Conservation (phyloP, 2,113 vertebrate species). For the Toxotes chatareus region DNA sequence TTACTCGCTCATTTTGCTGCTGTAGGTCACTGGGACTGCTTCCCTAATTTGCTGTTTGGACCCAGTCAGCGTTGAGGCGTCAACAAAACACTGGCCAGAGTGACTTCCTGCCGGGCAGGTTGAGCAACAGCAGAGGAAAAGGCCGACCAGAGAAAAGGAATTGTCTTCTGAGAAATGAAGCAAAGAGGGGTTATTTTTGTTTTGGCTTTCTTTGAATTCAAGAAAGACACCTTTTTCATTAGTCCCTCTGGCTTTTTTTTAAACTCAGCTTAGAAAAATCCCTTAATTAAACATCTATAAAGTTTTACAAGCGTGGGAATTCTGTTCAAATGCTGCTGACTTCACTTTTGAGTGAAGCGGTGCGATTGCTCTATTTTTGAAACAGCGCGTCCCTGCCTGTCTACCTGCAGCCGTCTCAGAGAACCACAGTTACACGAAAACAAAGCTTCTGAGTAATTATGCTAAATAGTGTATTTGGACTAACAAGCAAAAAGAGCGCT, state of each 20-base stretch:
- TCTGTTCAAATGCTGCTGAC: constrained; percentile 4
- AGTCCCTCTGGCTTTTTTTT: not conserved
- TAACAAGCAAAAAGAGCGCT: constrained; percentile 32
- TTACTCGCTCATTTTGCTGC: constrained; percentile 19
- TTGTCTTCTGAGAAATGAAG: not conserved
- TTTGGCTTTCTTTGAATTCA: not conserved
- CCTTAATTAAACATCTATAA: not conserved
- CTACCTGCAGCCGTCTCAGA: constrained; percentile 4
- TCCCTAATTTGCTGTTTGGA: constrained; percentile 44
- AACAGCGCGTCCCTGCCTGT: constrained; percentile 7
- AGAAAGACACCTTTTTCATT: not conserved
- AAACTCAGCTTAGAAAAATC: not conserved
- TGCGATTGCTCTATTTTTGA: not conserved
- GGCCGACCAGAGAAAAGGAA: constrained; percentile 9
- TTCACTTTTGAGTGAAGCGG: not conserved
- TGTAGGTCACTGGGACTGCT: constrained; percentile 20
- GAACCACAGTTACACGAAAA: constrained; percentile 20
- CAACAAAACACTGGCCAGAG: constrained; percentile 47
- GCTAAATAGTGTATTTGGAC: constrained; percentile 29
- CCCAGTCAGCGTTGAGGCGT: constrained; percentile 8
- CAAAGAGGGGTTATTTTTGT: not conserved
- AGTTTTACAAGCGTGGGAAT: constrained; percentile 34
- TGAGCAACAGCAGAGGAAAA: constrained; percentile 10
- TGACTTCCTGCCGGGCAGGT: constrained; percentile 29
- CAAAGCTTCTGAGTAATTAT: constrained; percentile 38